Conservation (phyloP, 2,888 invertebrate species). For the Nyleta sp. region DNA sequence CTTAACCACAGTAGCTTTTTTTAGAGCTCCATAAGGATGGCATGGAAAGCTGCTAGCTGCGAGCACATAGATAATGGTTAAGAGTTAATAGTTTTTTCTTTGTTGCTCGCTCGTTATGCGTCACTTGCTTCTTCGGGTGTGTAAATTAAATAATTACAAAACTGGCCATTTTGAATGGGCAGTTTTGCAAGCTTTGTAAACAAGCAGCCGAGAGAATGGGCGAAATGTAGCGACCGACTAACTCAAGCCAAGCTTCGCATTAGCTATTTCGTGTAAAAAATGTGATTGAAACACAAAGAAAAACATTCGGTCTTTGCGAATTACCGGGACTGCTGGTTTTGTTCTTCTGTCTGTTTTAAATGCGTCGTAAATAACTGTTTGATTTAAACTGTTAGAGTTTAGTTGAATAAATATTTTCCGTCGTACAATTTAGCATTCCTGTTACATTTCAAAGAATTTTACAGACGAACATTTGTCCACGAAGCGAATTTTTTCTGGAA, state of each 20-base stretch:
- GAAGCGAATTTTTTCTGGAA: no score
- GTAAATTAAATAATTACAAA: conserved; percentile 34
- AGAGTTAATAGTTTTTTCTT: conserved; percentile 11
- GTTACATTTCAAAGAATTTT: no score
- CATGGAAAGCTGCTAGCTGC: not conserved
- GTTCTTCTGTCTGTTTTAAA: no score
- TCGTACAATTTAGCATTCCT: no score
- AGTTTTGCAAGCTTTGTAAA: not conserved
- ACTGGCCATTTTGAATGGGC: not conserved
- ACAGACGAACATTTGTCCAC: no score
- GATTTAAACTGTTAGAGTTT: no score
- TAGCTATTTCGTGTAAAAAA: not conserved
- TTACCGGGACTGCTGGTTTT: not conserved
- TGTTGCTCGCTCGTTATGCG: conserved; percentile 1
- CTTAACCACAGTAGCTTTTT: not conserved
- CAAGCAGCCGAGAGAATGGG: not conserved
- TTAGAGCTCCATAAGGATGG: not conserved
- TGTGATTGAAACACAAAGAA: not conserved
- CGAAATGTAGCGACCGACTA: not conserved
- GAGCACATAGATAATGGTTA: conserved; percentile 10
- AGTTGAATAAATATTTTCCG: no score
- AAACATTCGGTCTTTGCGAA: not conserved
- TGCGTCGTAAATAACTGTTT: no score
- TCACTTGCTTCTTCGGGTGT: conserved; percentile 9
- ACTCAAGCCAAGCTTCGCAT: not conserved